A percentile compares a stretch with the other conserved stretches of the same genome.
Evolutionary conservation across 2,797 vertebrate genomes (phyloP).

Genomic region (Liasis olivaceus): DNA sequence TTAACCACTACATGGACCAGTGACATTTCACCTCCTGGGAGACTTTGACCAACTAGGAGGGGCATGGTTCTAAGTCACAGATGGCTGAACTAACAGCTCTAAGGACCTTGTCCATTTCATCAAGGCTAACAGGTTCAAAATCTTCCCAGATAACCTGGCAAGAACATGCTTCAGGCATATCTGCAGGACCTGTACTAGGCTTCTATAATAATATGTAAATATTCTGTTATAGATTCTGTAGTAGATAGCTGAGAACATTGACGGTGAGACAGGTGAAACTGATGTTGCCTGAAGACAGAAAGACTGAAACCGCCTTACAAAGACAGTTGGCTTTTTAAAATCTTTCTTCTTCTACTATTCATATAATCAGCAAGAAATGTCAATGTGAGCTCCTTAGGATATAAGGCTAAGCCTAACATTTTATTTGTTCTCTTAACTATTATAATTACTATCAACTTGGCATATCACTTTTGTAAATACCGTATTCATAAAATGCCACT

Average conservation of each 20-base stretch:
- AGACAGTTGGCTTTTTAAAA: no score
- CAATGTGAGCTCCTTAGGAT: background rate
- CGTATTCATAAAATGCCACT: slow-evolving; percentile 27
- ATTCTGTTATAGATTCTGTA: background rate
- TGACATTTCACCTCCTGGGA: no score
- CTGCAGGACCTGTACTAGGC: background rate
- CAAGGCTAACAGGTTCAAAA: no score
- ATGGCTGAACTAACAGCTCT: background rate
- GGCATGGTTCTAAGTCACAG: no score
- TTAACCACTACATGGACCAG: no score
- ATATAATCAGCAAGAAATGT: background rate
- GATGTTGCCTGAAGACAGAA: background rate
- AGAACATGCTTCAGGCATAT: background rate
- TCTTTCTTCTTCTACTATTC: background rate
- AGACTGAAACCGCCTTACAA: background rate
- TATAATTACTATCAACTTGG: background rate
- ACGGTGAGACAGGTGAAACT: background rate
- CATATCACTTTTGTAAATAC: slow-evolving; percentile 2
- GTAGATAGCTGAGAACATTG: background rate
- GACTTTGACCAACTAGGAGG: no score
- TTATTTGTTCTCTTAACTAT: background rate
- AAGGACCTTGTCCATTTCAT: background rate
- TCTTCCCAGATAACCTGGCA: background rate
- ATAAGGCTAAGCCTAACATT: background rate
- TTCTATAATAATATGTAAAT: background rate